A percentile compares a stretch with the other conserved stretches of the same genome.
Conservation (phyloP, 2,113 vertebrate species). For the Brachirus orientalis region DNA sequence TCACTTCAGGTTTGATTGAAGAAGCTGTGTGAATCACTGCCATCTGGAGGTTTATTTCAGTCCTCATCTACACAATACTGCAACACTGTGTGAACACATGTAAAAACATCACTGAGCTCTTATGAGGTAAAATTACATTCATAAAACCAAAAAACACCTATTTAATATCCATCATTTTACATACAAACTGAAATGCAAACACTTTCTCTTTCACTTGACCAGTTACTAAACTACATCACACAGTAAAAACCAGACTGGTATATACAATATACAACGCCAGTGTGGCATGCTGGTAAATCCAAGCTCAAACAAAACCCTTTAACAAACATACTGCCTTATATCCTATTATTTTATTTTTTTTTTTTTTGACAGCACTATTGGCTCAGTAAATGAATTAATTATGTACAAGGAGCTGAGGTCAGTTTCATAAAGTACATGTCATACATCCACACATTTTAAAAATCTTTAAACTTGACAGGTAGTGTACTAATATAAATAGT, state of each 20-base stretch:
- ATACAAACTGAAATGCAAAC: slow-evolving; percentile 4
- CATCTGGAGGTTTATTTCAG: slow-evolving; percentile 60
- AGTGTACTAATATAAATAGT: slow-evolving; percentile 31
- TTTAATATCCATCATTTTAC: no score
- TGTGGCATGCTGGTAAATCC: no score
- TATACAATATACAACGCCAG: no score
- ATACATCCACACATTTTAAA: slow-evolving; percentile 19
- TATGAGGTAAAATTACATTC: slow-evolving; percentile 55
- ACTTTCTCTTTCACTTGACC: no score
- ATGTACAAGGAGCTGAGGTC: not conserved
- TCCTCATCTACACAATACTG: slow-evolving; percentile 30
- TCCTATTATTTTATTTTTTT: no score
- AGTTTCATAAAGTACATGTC: not conserved
- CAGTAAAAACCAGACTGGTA: no score
- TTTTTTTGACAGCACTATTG: no score
- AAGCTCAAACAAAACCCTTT: no score
- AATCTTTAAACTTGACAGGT: not conserved
- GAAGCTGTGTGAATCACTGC: slow-evolving; percentile 28
- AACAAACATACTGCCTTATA: no score
- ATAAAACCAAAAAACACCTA: slow-evolving; percentile 18
- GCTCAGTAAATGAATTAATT: no score
- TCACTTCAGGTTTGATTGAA: not conserved
- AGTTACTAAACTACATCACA: no score
- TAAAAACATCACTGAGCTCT: slow-evolving; percentile 43
- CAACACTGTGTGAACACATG: slow-evolving; percentile 13